Evolutionary conservation across 2,888 invertebrate genomes (phyloP).

Genomic region (Drosophila mimetica): DNA sequence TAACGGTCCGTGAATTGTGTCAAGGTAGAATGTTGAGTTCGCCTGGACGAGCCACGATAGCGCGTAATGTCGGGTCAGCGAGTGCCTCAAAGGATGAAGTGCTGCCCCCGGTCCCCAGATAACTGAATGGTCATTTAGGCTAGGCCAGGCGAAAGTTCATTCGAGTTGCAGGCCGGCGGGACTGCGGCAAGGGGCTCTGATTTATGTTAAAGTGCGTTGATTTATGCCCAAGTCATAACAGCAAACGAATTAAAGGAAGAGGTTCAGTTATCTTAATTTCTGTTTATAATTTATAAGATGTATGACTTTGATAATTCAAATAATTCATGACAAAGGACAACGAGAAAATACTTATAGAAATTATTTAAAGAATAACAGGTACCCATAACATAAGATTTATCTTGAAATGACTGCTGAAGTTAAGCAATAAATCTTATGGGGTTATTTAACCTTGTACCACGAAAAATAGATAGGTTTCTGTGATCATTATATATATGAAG

Average conservation of each 20-base stretch:
- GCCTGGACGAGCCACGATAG: constrained; percentile 28
- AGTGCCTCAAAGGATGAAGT: constrained; percentile 29
- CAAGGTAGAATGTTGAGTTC: constrained; percentile 61
- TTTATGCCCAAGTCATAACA: not conserved
- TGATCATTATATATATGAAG: too few relatives aligned
- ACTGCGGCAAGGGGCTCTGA: constrained; percentile 4
- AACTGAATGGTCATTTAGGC: constrained; percentile 44
- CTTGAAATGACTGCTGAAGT: too few relatives aligned
- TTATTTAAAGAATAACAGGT: not conserved
- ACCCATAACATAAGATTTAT: too few relatives aligned
- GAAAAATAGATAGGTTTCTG: too few relatives aligned
- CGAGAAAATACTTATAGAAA: not conserved
- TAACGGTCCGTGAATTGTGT: constrained; percentile 75
- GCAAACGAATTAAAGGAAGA: not conserved
- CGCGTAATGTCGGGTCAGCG: constrained; percentile 44
- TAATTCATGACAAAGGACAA: not conserved
- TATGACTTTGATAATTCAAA: not conserved
- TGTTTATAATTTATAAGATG: not conserved
- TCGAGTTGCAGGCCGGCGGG: constrained; percentile 10
- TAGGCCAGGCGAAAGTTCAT: constrained; percentile 31
- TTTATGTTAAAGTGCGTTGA: constrained; percentile 14
- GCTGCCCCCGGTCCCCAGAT: constrained; percentile 6
- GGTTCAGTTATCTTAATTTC: not conserved
- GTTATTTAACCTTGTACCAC: too few relatives aligned
- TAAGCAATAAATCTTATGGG: too few relatives aligned